Base-by-base conservation (phyloP, 1,140 invertebrate species). In the Micrasema minimum region DNA sequence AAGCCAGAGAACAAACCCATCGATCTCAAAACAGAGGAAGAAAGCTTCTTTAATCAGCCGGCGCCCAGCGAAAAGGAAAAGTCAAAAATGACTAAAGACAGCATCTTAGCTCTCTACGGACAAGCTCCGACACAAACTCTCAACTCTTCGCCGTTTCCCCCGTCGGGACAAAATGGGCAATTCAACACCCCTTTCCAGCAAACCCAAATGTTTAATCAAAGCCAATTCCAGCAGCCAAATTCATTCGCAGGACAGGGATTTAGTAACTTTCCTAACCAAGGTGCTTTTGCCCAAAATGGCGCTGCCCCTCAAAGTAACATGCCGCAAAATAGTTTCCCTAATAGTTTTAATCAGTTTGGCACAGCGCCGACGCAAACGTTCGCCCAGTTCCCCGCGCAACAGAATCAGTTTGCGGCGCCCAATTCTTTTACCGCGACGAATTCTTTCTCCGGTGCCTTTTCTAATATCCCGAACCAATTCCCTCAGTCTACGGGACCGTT, bases 31-130 rank as follows among this genome's bases (percentile, higher is more conserved):
- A 87, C 88, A 2, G 94, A 96, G 79, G 93, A 96, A 78, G 92
- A 94, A 73, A 93, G 91, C 81, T 96, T 96, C 83, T 96, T 96
- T 78, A 94, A 93, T 82, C 93, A 96, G 80, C 87, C 91, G n/a
- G 85, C 88, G 2, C 89, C 91, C 0, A 89, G 88, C 35, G 85
- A 90, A 76, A 90, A 90, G 74, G 90, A 92, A 76, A 92, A 91
- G 72, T 90, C 89, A 67, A 94, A 95, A 84, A 85, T 97, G 81
- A 95, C 93, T 22, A 97, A 96, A 83, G 95, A 97, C 78, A 97
- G 95, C 79, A 97, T 98, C 82, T 84, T 98, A 79, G 95, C 95
- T 4, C 80, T 97, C 31, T 98, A 96, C 81, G 92, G 90, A 72
- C 92, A 88, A 76, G 85, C 86, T 10, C 87, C 87, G 4, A 75